Evolutionary conservation across 1,140 invertebrate genomes (phyloP), one percentile per base, ranked within the genome.

Genomic region (Drosophila nannoptera): DNA sequence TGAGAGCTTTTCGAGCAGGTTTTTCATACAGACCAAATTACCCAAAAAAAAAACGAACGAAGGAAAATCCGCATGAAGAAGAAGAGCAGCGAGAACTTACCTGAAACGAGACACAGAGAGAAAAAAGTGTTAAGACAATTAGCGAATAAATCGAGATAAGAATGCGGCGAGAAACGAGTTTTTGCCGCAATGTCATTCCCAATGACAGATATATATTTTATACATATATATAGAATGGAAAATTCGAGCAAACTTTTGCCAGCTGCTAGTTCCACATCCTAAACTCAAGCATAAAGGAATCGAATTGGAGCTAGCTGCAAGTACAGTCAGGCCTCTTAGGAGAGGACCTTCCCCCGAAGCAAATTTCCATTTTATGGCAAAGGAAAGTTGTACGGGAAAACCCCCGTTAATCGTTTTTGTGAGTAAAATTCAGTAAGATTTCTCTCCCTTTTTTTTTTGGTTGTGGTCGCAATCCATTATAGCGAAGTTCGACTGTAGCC

Each of bases 71-170:
- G 22, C 22, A 22, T 22, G 22, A 22, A 22, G 22, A 3, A 22
- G 22, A 22, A 3, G 22, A 22, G 3, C 22, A 22, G 22, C 22
- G 22, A 11, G 36, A 53, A 68, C 73, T 75, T 75, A 75, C 73
- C 73, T 75, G 42, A 22, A 75, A 75, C 52, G 72, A 74, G 31
- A 73, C 11, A 75, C 58, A 58, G 68, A 74, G 31, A 73, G 7
- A 0, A 53, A 36, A 31, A 43, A 66, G 4, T 42, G n/a, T 38
- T 12, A 50, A 48, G 8, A 38, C 16, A 72, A 72, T 72, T 68
- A 72, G 58, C 58, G 12, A 38, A 50, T n/a, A 32, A 54, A 69
- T 49, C 45, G 11, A 29, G 29, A 38, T n/a, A 55, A 36, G 38
- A 58, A n/a, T 12, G 29, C 16, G n/a, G 33, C 16, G 38, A 6